A percentile compares a stretch with the other conserved stretches of the same genome.
Conservation (phyloP, 1,140 invertebrate species). For the Orchestia grillus region DNA sequence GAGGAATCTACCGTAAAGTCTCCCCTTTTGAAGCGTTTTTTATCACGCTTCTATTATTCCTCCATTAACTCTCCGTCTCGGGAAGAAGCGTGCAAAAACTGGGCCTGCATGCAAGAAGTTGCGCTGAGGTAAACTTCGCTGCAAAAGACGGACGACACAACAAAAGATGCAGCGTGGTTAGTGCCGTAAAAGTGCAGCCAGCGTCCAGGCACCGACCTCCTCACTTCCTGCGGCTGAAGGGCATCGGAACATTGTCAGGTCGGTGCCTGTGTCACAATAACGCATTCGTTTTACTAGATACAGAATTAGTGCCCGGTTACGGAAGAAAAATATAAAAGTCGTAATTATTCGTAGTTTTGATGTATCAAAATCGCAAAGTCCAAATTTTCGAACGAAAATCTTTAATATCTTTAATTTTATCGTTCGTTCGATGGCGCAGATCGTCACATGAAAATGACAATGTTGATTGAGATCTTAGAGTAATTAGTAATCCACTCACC, state of each 20-base stretch:
- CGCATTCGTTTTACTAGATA: too few species aligned
- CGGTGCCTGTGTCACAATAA: too few species aligned
- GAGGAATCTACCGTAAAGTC: background rate
- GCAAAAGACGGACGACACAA: background rate
- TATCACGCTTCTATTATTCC: conserved; percentile 8
- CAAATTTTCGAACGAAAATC: background rate
- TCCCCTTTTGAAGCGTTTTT: background rate
- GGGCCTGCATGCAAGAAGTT: background rate
- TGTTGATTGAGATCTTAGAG: too few species aligned
- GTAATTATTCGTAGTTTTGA: too few species aligned
- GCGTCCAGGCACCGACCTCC: background rate
- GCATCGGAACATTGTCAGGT: background rate
- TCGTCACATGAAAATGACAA: too few species aligned
- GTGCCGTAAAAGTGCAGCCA: background rate
- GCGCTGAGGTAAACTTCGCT: background rate
- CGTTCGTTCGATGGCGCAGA: background rate
- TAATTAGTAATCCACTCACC: too few species aligned
- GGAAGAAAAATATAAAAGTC: too few species aligned
- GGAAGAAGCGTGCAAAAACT: background rate
- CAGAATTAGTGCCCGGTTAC: too few species aligned
- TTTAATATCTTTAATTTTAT: background rate
- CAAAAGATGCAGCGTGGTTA: background rate
- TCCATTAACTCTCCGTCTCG: conserved; percentile 2
- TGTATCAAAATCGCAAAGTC: background rate
- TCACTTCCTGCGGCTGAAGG: background rate